A percentile compares a stretch with the other conserved stretches of the same genome.
These are phyloP conservation scores for Apamea epomidion DNA, from an alignment of 2,888 invertebrate species.

Conservation along the genomic window DNA sequence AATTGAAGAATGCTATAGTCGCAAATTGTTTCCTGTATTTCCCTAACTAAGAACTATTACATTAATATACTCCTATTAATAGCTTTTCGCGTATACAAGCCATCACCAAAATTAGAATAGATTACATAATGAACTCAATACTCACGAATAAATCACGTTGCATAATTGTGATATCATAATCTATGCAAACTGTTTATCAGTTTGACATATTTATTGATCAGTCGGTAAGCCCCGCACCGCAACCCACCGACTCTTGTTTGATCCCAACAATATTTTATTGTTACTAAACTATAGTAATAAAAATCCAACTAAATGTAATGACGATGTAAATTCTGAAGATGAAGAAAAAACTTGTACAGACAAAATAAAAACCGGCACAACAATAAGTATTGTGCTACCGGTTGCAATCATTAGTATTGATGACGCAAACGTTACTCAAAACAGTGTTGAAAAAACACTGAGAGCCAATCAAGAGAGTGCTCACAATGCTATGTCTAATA, in stretches of 20 bases:
- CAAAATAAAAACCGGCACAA: slow-evolving; percentile 78
- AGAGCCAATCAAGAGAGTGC: slow-evolving; percentile 86
- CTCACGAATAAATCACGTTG: slow-evolving; percentile 53
- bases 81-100: slow-evolving; percentile 3
- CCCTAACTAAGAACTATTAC: not conserved
- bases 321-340: slow-evolving; percentile 83
- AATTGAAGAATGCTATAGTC: not conserved
- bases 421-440: slow-evolving; percentile 88
- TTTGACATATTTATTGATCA: slow-evolving; percentile 71
- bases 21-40: not conserved
- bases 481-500: slow-evolving; percentile 75
- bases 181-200: slow-evolving; percentile 69
- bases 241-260: slow-evolving; percentile 67
- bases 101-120: slow-evolving; percentile 50
- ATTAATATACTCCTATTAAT: not conserved
- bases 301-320: slow-evolving; percentile 89
- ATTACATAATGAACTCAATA: slow-evolving; percentile 51
- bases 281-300: slow-evolving; percentile 80
- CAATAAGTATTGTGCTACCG: slow-evolving; percentile 88
- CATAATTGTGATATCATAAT: slow-evolving; percentile 69
- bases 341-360: slow-evolving; percentile 75
- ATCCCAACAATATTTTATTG: slow-evolving; percentile 81
- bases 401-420: slow-evolving; percentile 90
- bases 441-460: slow-evolving; percentile 83
- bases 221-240: slow-evolving; percentile 49